Evolutionary conservation across 2,113 vertebrate species (phyloP), one percentile per base, ranked within the genome.

Genomic region (Phalacrocorax pelagicus): DNA sequence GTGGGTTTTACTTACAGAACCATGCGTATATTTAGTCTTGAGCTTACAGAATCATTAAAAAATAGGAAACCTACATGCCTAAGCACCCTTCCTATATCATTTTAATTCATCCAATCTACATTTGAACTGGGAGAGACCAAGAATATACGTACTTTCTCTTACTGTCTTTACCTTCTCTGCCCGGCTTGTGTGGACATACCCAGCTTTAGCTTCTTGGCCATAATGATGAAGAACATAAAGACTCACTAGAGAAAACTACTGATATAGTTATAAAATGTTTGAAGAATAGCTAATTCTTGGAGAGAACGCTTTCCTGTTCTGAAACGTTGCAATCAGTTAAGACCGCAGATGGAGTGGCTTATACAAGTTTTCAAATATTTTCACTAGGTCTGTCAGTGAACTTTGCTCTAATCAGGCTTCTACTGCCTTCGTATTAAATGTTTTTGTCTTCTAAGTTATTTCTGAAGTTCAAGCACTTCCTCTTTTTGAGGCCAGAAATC

Each of bases 81-180:
- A 78, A 91, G 23, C 63, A 62, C 11, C 6, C 22, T 80, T 55
- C 12, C n/a, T 59, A 2, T 38, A 47, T 63, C 2, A 42, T 1
- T 88, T 86, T 51, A 79, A 63, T 74, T 87, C n/a, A 38, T 59
- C 38, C 42, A 23, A 80, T 90, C 57, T 86, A 5, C 6, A 4
- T 74, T 83, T 49, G 36, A 70, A 38, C 40, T 70, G 36, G 47
- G 47, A 81, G 24, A 74, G 29, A 46, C 16, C 22, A 75, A 30
- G 20, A 69, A 44, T 24, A 88, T 26, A 10, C 3, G 0, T 15
- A 12, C 0, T 1, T 74, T 59, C 9, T 34, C 36, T 59, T 54
- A 11, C 8, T 63, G 42, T 49, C 18, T 15, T 59, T 36, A 38
- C 46, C 36, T 58, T 67, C 34, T 44, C 42, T 79, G n/a, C 26